phyloP scores from a whole-genome alignment of 2,888 invertebrate genomes.

The Tyria jacobaeae region DNA sequence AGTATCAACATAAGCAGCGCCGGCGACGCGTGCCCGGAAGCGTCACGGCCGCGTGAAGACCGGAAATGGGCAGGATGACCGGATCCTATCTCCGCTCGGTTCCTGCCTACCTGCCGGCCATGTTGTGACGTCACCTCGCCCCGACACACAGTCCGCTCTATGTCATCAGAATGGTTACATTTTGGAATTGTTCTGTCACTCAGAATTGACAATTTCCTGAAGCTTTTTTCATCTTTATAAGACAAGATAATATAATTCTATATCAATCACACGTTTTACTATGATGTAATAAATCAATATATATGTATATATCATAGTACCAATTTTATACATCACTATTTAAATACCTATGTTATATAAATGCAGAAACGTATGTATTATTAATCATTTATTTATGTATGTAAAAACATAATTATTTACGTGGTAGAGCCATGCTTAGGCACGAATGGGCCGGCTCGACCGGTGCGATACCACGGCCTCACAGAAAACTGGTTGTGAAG shows the following conservation, averaged over 20 bases:
- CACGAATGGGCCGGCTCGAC: too few relatives aligned
- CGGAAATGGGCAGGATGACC: slow-evolving; percentile 87
- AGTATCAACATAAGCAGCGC: slow-evolving; percentile 67
- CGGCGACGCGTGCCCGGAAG: slow-evolving; percentile 85
- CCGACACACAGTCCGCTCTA: slow-evolving; percentile 46
- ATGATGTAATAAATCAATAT: not conserved
- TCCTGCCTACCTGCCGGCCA: slow-evolving; percentile 81
- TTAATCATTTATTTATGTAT: too few relatives aligned
- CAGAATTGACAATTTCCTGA: slow-evolving; percentile 33
- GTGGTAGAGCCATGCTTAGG: too few relatives aligned
- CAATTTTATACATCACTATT: not conserved
- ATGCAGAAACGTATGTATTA: too few relatives aligned
- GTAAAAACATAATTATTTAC: too few relatives aligned
- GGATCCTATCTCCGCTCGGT: slow-evolving; percentile 84
- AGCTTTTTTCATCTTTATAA: slow-evolving; percentile 10
- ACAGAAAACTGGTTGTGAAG: too few relatives aligned
- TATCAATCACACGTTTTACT: not conserved
- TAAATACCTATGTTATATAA: not conserved
- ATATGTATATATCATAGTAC: not conserved
- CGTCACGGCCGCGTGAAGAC: slow-evolving; percentile 87
- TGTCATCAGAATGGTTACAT: slow-evolving; percentile 55
- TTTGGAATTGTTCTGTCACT: slow-evolving; percentile 54
- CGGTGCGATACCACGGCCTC: too few relatives aligned
- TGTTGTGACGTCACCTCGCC: slow-evolving; percentile 80
- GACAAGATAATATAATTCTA: not conserved